phyloP scores from a whole-genome alignment of 2,113 vertebrate genomes.

The Aramus guarauna region DNA sequence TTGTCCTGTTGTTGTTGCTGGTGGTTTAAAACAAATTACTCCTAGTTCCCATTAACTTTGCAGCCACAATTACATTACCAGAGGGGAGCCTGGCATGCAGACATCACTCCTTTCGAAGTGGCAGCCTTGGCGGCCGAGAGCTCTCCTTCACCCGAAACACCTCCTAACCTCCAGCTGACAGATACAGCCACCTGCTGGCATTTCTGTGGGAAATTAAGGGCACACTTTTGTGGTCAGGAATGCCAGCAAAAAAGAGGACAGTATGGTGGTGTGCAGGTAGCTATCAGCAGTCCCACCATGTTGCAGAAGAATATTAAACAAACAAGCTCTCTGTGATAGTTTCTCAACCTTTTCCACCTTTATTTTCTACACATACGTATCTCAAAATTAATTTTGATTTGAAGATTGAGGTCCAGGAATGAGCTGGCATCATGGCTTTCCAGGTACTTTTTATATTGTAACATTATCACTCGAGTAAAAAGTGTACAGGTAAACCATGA shows the following conservation, averaged over 20 bases:
- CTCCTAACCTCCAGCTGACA: background rate
- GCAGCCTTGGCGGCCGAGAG: background rate
- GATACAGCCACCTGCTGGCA: background rate
- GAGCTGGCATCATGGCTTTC: background rate
- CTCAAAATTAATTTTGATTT: background rate
- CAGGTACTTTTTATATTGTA: background rate
- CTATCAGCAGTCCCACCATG: accelerated
- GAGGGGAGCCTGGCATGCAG: background rate
- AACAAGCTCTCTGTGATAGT: background rate
- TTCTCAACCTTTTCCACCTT: background rate
- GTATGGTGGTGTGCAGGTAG: too few relatives aligned
- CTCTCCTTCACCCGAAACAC: background rate
- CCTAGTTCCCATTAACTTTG: background rate
- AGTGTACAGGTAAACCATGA: background rate
- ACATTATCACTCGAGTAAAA: background rate
- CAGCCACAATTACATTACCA: background rate
- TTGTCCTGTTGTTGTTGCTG: background rate
- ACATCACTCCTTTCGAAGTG: background rate
- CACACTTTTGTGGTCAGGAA: background rate
- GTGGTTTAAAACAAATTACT: background rate
- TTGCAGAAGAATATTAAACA: background rate
- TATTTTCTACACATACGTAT: accelerated
- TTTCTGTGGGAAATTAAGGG: background rate
- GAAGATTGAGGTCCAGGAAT: background rate
- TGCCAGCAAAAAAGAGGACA: background rate